phyloP scores from a whole-genome alignment of 2,113 vertebrate genomes.

The Melanocharis versteri region DNA sequence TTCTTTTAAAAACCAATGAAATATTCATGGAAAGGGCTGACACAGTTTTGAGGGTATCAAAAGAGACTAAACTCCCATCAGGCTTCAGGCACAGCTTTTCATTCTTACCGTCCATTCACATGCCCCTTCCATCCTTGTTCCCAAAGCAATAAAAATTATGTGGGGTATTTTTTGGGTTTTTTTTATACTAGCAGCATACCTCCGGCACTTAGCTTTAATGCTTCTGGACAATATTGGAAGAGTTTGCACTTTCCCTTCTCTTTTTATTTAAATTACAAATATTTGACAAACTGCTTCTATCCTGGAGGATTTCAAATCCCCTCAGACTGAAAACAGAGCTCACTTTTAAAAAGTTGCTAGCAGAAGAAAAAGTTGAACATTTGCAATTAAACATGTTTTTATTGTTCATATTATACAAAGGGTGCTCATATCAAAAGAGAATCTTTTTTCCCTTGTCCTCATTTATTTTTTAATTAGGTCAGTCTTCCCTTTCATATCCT shows the following conservation, averaged over 20 bases:
- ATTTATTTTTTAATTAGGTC: background rate
- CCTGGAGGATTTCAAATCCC: background rate
- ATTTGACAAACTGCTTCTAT: constrained; percentile 1
- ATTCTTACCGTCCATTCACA: background rate
- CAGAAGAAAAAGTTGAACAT: background rate
- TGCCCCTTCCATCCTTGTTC: background rate
- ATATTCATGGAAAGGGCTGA: background rate
- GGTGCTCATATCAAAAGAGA: background rate
- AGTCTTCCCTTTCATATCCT: background rate
- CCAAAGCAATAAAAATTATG: background rate
- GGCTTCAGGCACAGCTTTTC: background rate
- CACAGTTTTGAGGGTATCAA: background rate
- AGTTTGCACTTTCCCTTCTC: background rate
- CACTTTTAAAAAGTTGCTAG: background rate
- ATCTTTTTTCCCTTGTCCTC: background rate
- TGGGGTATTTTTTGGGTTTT: background rate
- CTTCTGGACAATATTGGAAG: background rate
- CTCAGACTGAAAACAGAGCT: background rate
- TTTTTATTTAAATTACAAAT: constrained; percentile 23
- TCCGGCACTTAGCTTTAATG: background rate
- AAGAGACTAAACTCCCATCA: background rate
- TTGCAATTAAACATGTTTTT: background rate
- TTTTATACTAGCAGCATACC: background rate
- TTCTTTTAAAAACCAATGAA: background rate
- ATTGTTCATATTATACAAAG: background rate